Conservation (phyloP, 1,140 invertebrate genomes). For the Dysdera silvatica region DNA sequence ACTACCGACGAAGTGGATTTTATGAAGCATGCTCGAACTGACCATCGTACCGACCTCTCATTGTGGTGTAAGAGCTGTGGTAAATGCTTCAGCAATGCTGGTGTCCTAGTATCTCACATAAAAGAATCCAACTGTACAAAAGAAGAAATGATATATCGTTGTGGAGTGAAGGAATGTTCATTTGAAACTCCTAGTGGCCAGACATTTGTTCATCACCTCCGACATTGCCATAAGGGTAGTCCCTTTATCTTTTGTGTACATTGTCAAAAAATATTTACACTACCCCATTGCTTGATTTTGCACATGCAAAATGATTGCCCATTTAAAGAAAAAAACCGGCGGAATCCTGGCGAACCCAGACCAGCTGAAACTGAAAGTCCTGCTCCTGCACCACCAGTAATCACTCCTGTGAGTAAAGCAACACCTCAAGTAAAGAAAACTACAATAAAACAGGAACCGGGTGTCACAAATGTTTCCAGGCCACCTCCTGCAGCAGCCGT, state of each 20-base stretch:
- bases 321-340: not conserved
- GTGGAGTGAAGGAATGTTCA: conserved; percentile 20
- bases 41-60: conserved; percentile 19
- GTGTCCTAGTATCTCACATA: conserved; percentile 18
- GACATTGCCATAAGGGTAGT: conserved; percentile 23
- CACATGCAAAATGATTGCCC: conserved; percentile 28
- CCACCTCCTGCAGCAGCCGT: not conserved
- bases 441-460: not conserved
- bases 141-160: conserved; percentile 23
- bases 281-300: conserved; percentile 23
- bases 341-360: not conserved
- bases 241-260: conserved; percentile 26
- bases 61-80: conserved; percentile 27
- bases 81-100: conserved; percentile 21
- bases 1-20: conserved; percentile 13
- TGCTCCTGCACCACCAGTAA: not conserved
- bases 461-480: not conserved
- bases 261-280: conserved; percentile 25
- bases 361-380: not conserved
- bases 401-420: not conserved
- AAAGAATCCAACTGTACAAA: conserved; percentile 2
- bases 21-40: conserved; percentile 24
- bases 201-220: conserved; percentile 24
- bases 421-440: not conserved
- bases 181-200: conserved; percentile 19